Evolutionary conservation across 2,113 vertebrate genomes (phyloP).

Genomic region (Plotosus lineatus): DNA sequence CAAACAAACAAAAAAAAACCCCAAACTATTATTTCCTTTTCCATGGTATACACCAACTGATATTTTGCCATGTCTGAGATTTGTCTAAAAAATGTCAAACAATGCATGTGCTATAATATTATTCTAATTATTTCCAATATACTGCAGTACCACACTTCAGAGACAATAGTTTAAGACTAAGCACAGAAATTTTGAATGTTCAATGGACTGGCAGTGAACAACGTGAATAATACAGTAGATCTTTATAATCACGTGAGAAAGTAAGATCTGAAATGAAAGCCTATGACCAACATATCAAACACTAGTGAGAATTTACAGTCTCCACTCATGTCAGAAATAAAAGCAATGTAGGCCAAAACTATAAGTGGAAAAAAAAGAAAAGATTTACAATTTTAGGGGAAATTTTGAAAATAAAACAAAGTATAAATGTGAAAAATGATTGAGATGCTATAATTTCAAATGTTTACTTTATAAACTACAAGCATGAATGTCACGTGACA

Average conservation of each 20-base stretch:
- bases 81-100: not conserved
- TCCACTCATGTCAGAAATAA: not conserved
- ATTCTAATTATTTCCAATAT: not conserved
- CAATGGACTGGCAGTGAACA: no score
- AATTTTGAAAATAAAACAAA: no score
- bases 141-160: not conserved
- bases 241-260: not conserved
- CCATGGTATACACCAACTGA: no score
- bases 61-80: not conserved
- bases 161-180: not conserved
- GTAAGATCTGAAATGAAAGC: not conserved
- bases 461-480: no score
- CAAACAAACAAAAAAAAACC: no score
- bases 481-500: no score
- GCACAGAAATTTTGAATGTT: no score
- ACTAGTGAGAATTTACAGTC: not conserved
- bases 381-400: no score
- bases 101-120: not conserved
- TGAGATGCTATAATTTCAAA: no score
- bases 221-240: not conserved
- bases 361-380: not conserved
- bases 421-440: no score
- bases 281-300: not conserved
- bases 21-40: not conserved
- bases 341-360: not conserved